Base-by-base conservation (phyloP, 2,113 vertebrate species). In the Hyla sarda region DNA sequence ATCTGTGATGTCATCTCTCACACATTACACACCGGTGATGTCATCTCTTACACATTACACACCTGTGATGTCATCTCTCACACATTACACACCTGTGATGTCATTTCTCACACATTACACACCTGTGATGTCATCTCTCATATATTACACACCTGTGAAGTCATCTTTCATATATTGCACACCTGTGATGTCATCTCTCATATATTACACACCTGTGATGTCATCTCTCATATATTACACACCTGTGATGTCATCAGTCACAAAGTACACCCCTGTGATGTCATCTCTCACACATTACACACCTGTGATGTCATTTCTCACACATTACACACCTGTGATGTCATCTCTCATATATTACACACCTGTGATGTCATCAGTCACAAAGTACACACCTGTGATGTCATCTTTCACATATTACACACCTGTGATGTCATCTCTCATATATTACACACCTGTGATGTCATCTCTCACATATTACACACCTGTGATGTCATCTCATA, bases 261-360 rank as follows among this genome's bases (percentile, higher is more conserved):
- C 10, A 45, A 1, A 17, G 23, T n/a, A 37, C 16, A 74, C 37
- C 1, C 30, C 3, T 73, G 30, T 41, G 34, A 37, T 34, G 11
- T 73, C 8, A 21, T 74, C 21, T 11, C 37, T 41, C 21, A 19
- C 1, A 3, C 47, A 54, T n/a, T 74, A 11, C 11, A 50, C 88
- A 94, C 93, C 93, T 92, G 92, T 93, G 84, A 93, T n/a, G n/a
- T n/a, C 1, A n/a, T n/a, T n/a, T 14, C 48, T 50, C 48, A 12
- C 13, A 50, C 4, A n/a, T n/a, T 90, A 92, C 75, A 0, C 93
- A 94, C 82, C 90, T 93, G 78, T 93, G n/a, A n/a, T n/a, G n/a
- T 47, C 4, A 47, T 47, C 4, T 5, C 10, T 47, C 10, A 47
- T 47, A n/a, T 11, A 23, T 11, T n/a, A 37, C 4, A 74, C 23